Conservation (phyloP, 23 tunicate genomes). For the Botrylloides violaceus region DNA sequence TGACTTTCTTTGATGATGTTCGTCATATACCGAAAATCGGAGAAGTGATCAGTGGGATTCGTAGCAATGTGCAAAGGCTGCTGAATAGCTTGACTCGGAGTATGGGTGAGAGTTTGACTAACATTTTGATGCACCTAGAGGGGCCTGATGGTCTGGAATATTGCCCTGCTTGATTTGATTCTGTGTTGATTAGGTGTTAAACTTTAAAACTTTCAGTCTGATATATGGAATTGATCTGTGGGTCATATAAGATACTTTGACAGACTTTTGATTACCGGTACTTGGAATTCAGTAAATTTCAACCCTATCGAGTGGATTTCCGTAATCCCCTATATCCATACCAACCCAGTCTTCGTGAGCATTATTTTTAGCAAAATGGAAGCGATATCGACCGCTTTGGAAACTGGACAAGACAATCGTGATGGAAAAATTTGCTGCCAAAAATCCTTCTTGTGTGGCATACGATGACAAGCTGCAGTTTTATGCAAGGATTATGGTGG, state of each 20-base stretch:
- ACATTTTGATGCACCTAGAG: no score
- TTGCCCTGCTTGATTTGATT: no score
- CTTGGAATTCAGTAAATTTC: no score
- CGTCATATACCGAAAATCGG: slow-evolving; percentile 53
- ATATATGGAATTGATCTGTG: neutral
- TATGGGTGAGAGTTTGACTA: slow-evolving; percentile 41
- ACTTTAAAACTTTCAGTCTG: neutral
- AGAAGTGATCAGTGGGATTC: slow-evolving; percentile 45
- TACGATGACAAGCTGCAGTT: slow-evolving; percentile 86
- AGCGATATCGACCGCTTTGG: slow-evolving; percentile 80
- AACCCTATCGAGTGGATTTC: no score
- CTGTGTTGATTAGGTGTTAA: no score
- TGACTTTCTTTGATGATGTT: slow-evolving; percentile 72
- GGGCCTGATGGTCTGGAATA: no score
- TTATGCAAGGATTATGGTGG: slow-evolving; percentile 86
- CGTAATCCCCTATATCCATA: no score
- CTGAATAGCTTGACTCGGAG: slow-evolving; percentile 46
- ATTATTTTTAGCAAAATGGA: slow-evolving; percentile 91
- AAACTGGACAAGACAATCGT: slow-evolving; percentile 90
- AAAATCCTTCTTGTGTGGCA: slow-evolving; percentile 92
- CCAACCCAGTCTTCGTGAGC: no score
- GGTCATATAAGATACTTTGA: no score
- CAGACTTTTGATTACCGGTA: no score
- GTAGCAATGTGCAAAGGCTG: slow-evolving; percentile 64
- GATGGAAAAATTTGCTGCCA: slow-evolving; percentile 90